A percentile compares a stretch with the other conserved stretches of the same genome.
Evolutionary conservation across 1,140 invertebrate genomes (phyloP).

Genomic region (Trichomalopsis sarcophagae): DNA sequence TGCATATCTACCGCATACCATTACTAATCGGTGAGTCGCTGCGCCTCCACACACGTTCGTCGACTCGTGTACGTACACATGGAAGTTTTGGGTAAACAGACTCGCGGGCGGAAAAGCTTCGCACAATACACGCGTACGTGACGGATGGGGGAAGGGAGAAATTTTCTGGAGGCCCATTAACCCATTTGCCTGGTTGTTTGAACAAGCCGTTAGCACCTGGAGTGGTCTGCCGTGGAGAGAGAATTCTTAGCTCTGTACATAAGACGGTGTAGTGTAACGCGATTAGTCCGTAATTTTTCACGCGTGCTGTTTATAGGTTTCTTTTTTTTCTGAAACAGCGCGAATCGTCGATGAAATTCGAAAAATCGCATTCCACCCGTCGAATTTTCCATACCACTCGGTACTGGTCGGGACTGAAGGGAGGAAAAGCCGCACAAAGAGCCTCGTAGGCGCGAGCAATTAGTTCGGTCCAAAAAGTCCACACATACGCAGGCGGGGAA

Average conservation of each 20-base stretch:
- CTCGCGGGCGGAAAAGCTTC: not conserved
- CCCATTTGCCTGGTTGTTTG: slow-evolving; percentile 58
- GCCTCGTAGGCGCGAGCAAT: slow-evolving; percentile 2
- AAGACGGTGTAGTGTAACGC: not conserved
- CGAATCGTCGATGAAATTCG: too few species aligned
- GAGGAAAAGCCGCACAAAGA: not conserved
- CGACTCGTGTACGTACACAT: not conserved
- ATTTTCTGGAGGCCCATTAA: slow-evolving; percentile 58
- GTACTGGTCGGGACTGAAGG: too few species aligned
- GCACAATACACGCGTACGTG: not conserved
- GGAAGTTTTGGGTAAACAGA: slow-evolving; percentile 53
- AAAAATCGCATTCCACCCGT: too few species aligned
- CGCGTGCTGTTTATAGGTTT: too few species aligned
- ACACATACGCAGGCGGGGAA: not conserved
- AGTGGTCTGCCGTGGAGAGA: not conserved
- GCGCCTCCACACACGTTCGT: not conserved
- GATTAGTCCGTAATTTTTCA: not conserved
- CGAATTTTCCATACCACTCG: too few species aligned
- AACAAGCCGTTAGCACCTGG: slow-evolving; percentile 28
- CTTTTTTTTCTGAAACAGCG: too few species aligned
- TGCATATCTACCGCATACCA: too few species aligned
- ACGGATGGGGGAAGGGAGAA: not conserved
- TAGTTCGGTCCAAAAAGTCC: slow-evolving; percentile 12
- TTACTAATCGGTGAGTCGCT: not conserved
- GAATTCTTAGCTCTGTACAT: too few species aligned